phyloP scores from a whole-genome alignment of 2,113 vertebrate genomes.

The Archocentrus centrarchus region DNA sequence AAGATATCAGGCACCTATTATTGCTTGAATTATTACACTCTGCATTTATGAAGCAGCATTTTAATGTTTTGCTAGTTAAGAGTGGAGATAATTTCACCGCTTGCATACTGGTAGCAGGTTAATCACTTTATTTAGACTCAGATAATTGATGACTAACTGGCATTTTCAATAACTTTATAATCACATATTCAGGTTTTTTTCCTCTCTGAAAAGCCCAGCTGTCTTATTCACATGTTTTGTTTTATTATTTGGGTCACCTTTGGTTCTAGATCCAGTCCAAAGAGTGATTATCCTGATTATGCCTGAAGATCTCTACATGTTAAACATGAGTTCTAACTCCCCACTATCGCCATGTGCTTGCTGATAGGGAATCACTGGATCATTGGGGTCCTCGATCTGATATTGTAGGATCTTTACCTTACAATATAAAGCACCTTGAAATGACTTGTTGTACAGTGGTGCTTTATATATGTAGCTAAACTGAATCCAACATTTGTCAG shows the following conservation, averaged over 20 bases:
- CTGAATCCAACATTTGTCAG: neutral
- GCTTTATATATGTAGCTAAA: neutral
- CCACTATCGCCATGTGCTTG: neutral
- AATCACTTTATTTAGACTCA: neutral
- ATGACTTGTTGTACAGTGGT: neutral
- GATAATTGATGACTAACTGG: neutral
- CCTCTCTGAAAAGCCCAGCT: neutral
- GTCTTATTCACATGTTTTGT: neutral
- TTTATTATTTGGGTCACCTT: neutral
- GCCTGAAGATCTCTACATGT: neutral
- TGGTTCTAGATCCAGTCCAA: constrained; percentile 40
- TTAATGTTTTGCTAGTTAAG: neutral
- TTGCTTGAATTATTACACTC: neutral
- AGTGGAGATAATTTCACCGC: neutral
- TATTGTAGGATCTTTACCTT: too few species aligned
- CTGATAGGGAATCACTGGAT: neutral
- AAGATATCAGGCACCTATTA: neutral
- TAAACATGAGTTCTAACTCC: neutral
- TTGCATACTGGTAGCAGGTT: neutral
- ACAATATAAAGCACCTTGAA: neutral
- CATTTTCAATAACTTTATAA: neutral
- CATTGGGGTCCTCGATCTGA: neutral
- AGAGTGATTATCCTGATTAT: constrained; percentile 30
- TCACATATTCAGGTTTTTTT: neutral
- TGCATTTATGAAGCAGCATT: neutral